Base-by-base conservation (phyloP, 2,113 vertebrate species). In the Scytalopus superciliaris region DNA sequence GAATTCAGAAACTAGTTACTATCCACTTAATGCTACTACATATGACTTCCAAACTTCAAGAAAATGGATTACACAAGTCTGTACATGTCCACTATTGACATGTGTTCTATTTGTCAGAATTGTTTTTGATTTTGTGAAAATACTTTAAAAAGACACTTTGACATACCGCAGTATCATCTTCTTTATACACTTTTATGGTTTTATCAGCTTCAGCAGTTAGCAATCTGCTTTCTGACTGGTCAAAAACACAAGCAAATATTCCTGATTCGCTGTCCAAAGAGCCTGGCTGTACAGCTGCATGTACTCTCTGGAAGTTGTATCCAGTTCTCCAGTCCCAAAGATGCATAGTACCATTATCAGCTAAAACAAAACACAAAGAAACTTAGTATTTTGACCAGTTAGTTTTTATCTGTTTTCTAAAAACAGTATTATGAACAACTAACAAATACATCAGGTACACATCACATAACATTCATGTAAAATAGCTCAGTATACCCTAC, bases 241-340 rank as follows among this genome's bases (percentile, higher is more conserved):
- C 99, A 82, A 99, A 99, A 56, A 98, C 81, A 91, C 99, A 99
- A 19, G 99, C 98, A 64, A 99, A 99, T 98, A 99, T 99, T 81
- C 99, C 99, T 1, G 99, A 99, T 97, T 99, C 99, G 87, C 99
- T 99, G 98, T 99, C 99, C 98, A 99, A 98, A 85, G 99, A 99
- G 7, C 99, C 99, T 0, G 99, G 99, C 95, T 99, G 99, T 72
- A 99, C 99, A 12, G 99, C 99, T 14, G 99, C 99, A 15, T 99
- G 99, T 39, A 99, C 99, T 69, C 99, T 96, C 97, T 99, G 99
- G 97, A 99, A 99, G 96, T 99, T 99, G 95, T 99, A 99, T 33
- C 99, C 99, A 9, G 99, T 99, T 96, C 99, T 98, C 99, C 99
- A 99, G 47, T 99, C 99, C 99, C 99, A 99, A 97, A 99, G 98